These are phyloP conservation scores for Hetaerina americana DNA, from an alignment of 1,140 invertebrate genomes.

Conservation along the genomic window DNA sequence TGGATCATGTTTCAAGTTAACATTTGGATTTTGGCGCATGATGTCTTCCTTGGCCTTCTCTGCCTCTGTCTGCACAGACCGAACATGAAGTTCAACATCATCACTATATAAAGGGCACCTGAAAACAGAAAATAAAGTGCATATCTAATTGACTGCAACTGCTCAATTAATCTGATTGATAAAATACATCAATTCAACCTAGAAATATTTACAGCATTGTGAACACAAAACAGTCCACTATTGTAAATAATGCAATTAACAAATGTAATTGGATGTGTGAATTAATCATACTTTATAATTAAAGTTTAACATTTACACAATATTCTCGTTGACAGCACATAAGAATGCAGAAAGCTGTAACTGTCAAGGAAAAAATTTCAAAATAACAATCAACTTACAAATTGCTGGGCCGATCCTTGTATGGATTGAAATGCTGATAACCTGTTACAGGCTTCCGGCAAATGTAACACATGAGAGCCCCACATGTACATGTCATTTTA, in stretches of 20 bases:
- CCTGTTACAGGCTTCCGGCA: slow-evolving; percentile 41
- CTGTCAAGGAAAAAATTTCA: no score
- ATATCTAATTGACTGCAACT: no score
- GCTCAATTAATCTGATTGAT: no score
- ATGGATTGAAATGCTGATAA: slow-evolving; percentile 45
- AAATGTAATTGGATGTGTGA: no score
- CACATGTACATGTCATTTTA: slow-evolving; percentile 54
- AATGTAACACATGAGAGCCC: slow-evolving; percentile 52
- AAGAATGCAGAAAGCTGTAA: no score
- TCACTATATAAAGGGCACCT: slow-evolving; percentile 27
- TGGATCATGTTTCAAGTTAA: slow-evolving; percentile 13
- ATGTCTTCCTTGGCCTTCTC: slow-evolving; percentile 26
- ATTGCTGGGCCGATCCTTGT: slow-evolving; percentile 23
- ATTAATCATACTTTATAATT: no score
- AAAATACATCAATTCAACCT: no score
- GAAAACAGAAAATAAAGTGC: neutral
- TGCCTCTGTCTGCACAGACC: slow-evolving; percentile 30
- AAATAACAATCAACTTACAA: slow-evolving; percentile 18
- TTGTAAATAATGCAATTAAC: no score
- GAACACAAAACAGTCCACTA: no score
- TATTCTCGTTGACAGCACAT: no score
- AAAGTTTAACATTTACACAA: no score
- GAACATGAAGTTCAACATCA: slow-evolving; percentile 26
- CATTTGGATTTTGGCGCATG: slow-evolving; percentile 21
- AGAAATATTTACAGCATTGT: no score